Base-by-base conservation (phyloP, 2,113 vertebrate genomes). In the Spilogale gracilis region DNA sequence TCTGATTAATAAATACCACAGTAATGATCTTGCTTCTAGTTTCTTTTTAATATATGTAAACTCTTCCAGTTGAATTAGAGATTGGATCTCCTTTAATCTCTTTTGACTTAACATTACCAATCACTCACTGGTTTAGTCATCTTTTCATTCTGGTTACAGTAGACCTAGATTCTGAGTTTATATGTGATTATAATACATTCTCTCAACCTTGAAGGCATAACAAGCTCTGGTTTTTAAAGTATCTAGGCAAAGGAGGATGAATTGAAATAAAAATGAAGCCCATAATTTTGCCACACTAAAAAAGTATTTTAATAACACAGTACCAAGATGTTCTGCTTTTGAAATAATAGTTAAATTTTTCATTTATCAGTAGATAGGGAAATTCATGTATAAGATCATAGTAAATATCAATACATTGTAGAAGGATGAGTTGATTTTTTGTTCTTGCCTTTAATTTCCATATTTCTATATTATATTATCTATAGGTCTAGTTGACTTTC, bases 211-310 rank as follows among this genome's bases (percentile, higher is more conserved):
- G 10, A 67, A 89, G 52, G 58, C 6, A 54, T 60, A 80, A 38
- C 25, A 79, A 79, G 0, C 17, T 87, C 43, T 76, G 27, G n/a
- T 25, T 25, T 93, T 85, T 80, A 83, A 96, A 78, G 4, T 18
- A 95, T 85, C 45, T 65, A 63, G 14, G 5, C 20, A 73, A 67
- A 84, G 21, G 5, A 23, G 38, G 7, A 65, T 54, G 12, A 85
- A 90, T 63, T 67, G 2, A 95, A 96, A 43, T 74, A 61, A 87
- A 32, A 91, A 89, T 38, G 6, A 94, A 88, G 67, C 60, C 54
- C 58, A 58, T 45, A 91, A 89, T 85, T 87, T 91, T 93, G 5
- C 43, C 27, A 83, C 6, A 21, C 16, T 54, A 4, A 63, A 32
- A n/a, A 81, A 74, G 2, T 23, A 25, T 95, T 89, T 61, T 38